Conservation (phyloP, 2,797 vertebrate genomes). For the Poecilia wingei region DNA sequence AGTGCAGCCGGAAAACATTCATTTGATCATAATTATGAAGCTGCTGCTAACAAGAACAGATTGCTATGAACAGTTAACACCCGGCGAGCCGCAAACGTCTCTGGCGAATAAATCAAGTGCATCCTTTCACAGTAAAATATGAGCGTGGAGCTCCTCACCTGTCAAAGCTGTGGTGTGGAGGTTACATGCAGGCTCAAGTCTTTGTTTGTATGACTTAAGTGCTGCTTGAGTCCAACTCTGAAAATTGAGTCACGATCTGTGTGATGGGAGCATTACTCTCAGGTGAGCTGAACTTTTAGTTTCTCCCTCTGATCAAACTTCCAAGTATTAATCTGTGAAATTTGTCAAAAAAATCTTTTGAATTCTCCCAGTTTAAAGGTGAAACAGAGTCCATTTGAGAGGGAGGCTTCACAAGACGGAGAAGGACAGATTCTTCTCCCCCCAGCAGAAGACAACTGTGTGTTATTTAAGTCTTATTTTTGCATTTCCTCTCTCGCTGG, state of each 20-base stretch:
- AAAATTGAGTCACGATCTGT: not conserved
- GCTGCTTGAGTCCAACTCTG: not conserved
- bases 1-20: not conserved
- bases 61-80: not conserved
- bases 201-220: not conserved
- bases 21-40: not conserved
- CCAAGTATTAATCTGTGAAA: not conserved
- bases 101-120: not conserved
- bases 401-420: not conserved
- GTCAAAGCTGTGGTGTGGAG: not conserved
- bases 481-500: not conserved
- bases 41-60: not conserved
- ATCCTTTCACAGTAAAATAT: not conserved
- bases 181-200: not conserved
- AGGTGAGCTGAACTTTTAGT: not conserved
- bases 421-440: not conserved
- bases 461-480: not conserved
- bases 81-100: not conserved
- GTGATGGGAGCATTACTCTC: not conserved
- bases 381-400: not conserved
- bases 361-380: not conserved
- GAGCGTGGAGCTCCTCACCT: not conserved
- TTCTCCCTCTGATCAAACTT: not conserved
- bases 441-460: not conserved
- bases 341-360: not conserved